A percentile compares a stretch with the other conserved stretches of the same genome.
phyloP scores from a whole-genome alignment of 2,888 invertebrate species.

The Petrolisthes cinctipes region DNA sequence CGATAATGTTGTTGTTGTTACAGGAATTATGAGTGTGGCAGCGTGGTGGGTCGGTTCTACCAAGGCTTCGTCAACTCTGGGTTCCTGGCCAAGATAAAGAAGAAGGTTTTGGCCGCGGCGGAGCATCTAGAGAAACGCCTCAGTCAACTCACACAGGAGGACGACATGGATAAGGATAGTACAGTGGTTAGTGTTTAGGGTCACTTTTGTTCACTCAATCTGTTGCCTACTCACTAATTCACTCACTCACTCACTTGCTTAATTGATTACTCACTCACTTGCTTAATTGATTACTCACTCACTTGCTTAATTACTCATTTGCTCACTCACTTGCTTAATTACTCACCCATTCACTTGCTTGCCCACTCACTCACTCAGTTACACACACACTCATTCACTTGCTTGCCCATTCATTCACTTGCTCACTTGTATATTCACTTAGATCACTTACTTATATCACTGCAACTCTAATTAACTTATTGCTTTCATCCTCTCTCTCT shows the following conservation, averaged over 20 bases:
- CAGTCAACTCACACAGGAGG: constrained; percentile 22
- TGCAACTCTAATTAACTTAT: too few species aligned
- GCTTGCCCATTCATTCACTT: too few species aligned
- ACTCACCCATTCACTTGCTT: too few species aligned
- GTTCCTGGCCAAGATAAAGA: constrained; percentile 79
- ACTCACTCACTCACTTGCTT: not conserved
- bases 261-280: too few species aligned
- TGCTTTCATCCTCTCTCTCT: not conserved
- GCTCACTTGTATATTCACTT: not conserved
- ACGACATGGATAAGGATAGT: constrained; percentile 17
- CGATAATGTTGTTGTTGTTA: constrained; percentile 46
- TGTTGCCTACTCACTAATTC: not conserved
- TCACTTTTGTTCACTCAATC: not conserved
- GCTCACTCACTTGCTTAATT: too few species aligned
- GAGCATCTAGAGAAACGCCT: constrained; percentile 35
- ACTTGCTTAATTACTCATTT: too few species aligned
- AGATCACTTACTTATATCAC: not conserved
- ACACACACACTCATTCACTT: not conserved
- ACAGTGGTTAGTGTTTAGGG: constrained; percentile 16
- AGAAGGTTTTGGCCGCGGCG: constrained; percentile 76
- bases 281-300: too few species aligned
- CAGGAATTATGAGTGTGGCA: constrained; percentile 74
- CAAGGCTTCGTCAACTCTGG: constrained; percentile 78
- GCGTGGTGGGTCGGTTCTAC: constrained; percentile 82
- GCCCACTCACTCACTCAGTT: not conserved